Conservation (phyloP, 2,888 invertebrate genomes). For the Nephrotoma guestfalica region DNA sequence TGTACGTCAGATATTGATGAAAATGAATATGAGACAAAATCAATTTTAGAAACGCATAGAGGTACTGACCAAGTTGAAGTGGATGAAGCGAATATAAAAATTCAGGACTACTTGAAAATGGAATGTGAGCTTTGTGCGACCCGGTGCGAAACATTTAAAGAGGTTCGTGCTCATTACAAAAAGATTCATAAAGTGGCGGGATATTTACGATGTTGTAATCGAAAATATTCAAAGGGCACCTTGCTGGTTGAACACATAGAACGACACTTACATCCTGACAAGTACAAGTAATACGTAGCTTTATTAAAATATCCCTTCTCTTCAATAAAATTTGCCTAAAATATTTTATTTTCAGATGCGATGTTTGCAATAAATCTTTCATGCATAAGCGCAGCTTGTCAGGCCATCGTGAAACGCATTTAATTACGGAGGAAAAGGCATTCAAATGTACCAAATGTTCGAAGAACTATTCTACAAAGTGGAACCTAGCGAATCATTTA, state of each 20-base stretch:
- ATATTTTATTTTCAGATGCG: background rate
- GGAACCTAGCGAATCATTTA: background rate
- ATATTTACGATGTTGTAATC: background rate
- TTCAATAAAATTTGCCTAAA: background rate
- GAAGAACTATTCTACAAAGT: background rate
- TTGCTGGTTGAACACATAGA: slow-evolving; percentile 27
- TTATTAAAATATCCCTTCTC: background rate
- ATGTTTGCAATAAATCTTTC: background rate
- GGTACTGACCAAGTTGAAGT: background rate
- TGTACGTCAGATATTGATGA: background rate
- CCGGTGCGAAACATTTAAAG: background rate
- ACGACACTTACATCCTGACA: slow-evolving; percentile 27
- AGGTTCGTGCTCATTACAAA: background rate
- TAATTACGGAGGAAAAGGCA: background rate
- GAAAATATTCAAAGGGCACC: background rate
- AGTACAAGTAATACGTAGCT: slow-evolving; percentile 22
- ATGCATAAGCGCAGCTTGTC: background rate
- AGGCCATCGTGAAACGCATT: background rate
- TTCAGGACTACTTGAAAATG: background rate
- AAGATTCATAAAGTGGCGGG: background rate
- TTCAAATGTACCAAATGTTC: background rate
- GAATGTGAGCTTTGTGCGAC: background rate
- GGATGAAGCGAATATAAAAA: background rate
- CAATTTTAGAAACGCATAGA: background rate
- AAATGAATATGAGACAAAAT: background rate